Percentiles rank a stretch among this genome's conserved stretches.
Conservation (phyloP, 2,888 invertebrate species). For the Thereva nobilitata region DNA sequence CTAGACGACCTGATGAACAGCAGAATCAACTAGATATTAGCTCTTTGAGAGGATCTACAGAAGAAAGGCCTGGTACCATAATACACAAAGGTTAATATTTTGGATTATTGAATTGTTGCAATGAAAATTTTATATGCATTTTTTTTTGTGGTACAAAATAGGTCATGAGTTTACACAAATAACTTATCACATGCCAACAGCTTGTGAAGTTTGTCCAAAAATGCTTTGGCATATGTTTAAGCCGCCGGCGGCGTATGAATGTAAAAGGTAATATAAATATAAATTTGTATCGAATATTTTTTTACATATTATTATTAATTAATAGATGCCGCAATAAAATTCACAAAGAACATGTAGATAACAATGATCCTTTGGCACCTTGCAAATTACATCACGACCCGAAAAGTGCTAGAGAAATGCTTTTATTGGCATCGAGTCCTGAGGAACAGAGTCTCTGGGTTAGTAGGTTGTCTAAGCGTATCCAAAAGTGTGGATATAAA, state of each 20-base stretch:
- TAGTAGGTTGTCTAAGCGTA: slow-evolving; percentile 84
- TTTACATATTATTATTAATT: slow-evolving; percentile 32
- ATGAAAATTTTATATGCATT: slow-evolving; percentile 3
- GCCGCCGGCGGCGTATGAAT: slow-evolving; percentile 96
- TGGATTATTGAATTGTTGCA: not conserved
- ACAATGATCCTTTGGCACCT: slow-evolving; percentile 81
- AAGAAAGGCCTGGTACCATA: slow-evolving; percentile 57
- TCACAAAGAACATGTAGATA: slow-evolving; percentile 94
- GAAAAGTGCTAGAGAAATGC: slow-evolving; percentile 88
- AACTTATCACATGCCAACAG: slow-evolving; percentile 97
- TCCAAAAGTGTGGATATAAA: slow-evolving; percentile 91
- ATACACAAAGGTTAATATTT: slow-evolving; percentile 54
- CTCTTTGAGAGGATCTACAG: slow-evolving; percentile 59
- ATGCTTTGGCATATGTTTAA: slow-evolving; percentile 98
- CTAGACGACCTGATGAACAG: slow-evolving; percentile 73
- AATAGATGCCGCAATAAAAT: slow-evolving; percentile 94
- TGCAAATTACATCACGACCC: slow-evolving; percentile 97
- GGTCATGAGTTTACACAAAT: slow-evolving; percentile 95
- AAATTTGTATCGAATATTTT: not conserved
- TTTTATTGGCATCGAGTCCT: slow-evolving; percentile 81
- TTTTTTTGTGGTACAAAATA: slow-evolving; percentile 52
- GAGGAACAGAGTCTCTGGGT: slow-evolving; percentile 96
- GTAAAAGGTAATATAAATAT: slow-evolving; percentile 67
- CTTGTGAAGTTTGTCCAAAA: slow-evolving; percentile 96
- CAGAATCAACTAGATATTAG: slow-evolving; percentile 64